Evolutionary conservation across 2,797 vertebrate genomes (phyloP), one percentile per base, ranked within the genome.

Genomic region (Bufotes viridis): DNA sequence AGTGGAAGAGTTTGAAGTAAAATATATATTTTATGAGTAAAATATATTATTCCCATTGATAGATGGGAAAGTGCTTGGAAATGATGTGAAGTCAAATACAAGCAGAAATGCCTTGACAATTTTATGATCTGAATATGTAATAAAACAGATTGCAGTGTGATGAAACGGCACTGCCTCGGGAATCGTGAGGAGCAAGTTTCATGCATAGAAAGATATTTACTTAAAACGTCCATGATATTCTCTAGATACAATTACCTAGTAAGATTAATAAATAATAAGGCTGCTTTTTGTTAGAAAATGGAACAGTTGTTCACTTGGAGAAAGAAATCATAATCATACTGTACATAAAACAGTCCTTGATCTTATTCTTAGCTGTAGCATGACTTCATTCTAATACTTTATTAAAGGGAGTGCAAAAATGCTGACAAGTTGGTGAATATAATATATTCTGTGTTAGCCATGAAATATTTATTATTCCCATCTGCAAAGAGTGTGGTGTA

Each of bases 201-300:
- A 65, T 65, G 65, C 67, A 85, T 78, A 67, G n/a, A 55, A 55
- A 55, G 60, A 78, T 85, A 85, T 85, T 78, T 63, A 55, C 84
- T 17, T 67, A 65, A 75, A 51, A 65, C 55, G 84, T 26, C n/a
- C 53, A 78, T 29, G 14, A 76, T 15, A 84, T 60, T 34, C 29
- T 84, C 26, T 17, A 60, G 70, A 63, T 65, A 53, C 61, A 85
- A 22, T 24, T 85, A 29, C 74, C 84, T 67, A 53, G 74, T 53
- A 65, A 29, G 74, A 85, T 78, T 22, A 85, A 65, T 78, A 85
- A 67, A 85, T 78, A 65, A 78, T 85, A 74, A 78, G 65, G n/a
- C 74, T 11, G 42, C 60, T 65, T 78, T 78, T 75, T 84, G 20
- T 63, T 76, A 51, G 42, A 76, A 72, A 75, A 60, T 49, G 34